phyloP scores from a whole-genome alignment of 92 coral and sea anemone species.

The Chrysogorgia sp. region DNA sequence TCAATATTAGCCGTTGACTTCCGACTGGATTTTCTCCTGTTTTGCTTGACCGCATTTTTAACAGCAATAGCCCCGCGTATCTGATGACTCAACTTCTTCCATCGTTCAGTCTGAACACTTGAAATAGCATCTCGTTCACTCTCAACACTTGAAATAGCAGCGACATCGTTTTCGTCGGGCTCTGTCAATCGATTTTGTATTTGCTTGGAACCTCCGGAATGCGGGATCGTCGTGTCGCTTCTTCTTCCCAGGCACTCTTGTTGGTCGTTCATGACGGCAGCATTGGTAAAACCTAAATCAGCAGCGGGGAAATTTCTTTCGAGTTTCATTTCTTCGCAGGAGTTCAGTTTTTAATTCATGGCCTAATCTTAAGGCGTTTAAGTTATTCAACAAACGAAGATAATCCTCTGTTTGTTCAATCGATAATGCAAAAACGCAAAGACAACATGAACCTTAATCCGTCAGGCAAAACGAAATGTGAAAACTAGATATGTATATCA shows the following conservation, averaged over 20 bases:
- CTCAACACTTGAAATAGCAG: neutral
- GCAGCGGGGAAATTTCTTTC: conserved; percentile 5
- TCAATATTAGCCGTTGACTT: conserved; percentile 75
- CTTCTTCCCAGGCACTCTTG: neutral
- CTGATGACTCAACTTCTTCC: conserved; percentile 60
- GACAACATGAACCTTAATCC: neutral
- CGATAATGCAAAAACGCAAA: neutral
- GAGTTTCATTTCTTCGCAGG: conserved; percentile 11
- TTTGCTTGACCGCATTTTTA: conserved; percentile 72
- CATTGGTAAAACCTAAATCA: neutral
- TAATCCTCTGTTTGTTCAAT: conserved; percentile 13
- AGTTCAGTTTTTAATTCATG: conserved; percentile 1
- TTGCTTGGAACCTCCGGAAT: neutral
- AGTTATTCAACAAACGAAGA: conserved; percentile 16
- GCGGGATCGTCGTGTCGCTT: neutral
- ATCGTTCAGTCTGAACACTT: conserved; percentile 18
- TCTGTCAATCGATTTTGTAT: conserved; percentile 7
- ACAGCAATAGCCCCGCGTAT: conserved; percentile 72
- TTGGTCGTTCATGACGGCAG: conserved; percentile 6
- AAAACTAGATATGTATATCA: too few relatives aligned
- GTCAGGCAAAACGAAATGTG: neutral
- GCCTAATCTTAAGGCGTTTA: neutral
- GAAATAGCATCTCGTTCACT: neutral
- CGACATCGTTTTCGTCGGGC: neutral
- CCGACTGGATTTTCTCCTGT: conserved; percentile 65